Percentiles rank a stretch among this genome's conserved stretches.
phyloP scores from a whole-genome alignment of 1,140 invertebrate genomes.

The Drosophila tristis region DNA sequence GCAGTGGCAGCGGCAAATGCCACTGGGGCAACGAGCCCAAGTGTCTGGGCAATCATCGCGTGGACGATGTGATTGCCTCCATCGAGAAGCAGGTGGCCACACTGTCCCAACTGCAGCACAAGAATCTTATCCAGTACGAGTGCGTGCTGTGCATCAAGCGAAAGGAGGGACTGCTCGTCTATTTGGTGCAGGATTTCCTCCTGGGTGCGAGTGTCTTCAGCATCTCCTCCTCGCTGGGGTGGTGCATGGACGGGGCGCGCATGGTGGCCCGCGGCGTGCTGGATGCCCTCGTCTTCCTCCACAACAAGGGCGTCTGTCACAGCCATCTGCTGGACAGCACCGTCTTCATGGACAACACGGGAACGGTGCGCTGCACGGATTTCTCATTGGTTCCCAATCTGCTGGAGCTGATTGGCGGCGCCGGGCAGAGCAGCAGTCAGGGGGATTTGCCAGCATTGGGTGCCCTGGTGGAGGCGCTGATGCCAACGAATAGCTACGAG shows the following conservation, averaged over 20 bases:
- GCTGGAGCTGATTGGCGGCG: conserved; percentile 66
- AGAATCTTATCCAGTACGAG: conserved; percentile 90
- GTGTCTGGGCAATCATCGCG: conserved; percentile 71
- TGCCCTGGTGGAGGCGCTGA: conserved; percentile 68
- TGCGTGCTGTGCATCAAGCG: conserved; percentile 88
- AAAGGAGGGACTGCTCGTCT: conserved; percentile 86
- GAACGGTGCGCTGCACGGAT: conserved; percentile 87
- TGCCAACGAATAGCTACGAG: conserved; percentile 85
- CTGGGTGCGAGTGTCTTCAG: conserved; percentile 82
- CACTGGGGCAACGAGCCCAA: conserved; percentile 71
- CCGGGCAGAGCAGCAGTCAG: conserved; percentile 77
- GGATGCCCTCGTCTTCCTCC: conserved; percentile 89
- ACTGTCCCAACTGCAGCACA: conserved; percentile 88
- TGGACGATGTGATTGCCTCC: conserved; percentile 84
- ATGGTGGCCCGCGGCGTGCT: conserved; percentile 87
- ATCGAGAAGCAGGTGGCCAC: conserved; percentile 90
- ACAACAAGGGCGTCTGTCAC: conserved; percentile 91
- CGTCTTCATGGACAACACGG: conserved; percentile 87
- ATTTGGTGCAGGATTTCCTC: conserved; percentile 89
- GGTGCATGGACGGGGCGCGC: conserved; percentile 80
- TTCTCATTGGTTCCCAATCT: conserved; percentile 88
- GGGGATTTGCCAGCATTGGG: conserved; percentile 80
- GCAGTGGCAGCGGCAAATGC: conserved; percentile 64
- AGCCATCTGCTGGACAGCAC: conserved; percentile 89
- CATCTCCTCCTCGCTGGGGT: conserved; percentile 75